Percentiles rank a stretch among this genome's conserved stretches.
These are phyloP conservation scores for Naja naja DNA, from an alignment of 2,113 vertebrate species.

Conservation along the genomic window DNA sequence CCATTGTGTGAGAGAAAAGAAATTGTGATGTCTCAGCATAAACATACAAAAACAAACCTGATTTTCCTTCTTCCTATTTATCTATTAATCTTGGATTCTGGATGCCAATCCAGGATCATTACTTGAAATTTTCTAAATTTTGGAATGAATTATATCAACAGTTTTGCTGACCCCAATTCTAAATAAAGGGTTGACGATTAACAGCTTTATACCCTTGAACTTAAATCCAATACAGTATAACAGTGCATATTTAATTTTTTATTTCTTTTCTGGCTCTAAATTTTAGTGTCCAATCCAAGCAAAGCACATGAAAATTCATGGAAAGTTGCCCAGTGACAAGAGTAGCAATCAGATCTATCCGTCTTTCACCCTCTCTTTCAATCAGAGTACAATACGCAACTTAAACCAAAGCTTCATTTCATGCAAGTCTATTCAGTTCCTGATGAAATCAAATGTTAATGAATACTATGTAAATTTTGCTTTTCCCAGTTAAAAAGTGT, in stretches of 20 bases:
- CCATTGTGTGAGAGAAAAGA: not conserved
- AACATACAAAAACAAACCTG: not conserved
- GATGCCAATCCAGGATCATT: not conserved
- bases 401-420: not conserved
- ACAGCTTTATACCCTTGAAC: not conserved
- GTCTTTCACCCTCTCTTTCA: slow-evolving; percentile 6
- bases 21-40: not conserved
- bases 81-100: slow-evolving; percentile 10
- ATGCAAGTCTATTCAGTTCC: slow-evolving; percentile 1
- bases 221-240: not conserved
- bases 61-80: not conserved
- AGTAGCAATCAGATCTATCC: slow-evolving; percentile 14
- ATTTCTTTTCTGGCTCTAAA: slow-evolving; percentile 8
- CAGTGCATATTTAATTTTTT: slow-evolving; percentile 2
- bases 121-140: not conserved
- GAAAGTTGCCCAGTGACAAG: not conserved
- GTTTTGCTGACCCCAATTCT: not conserved
- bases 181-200: not conserved
- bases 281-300: not conserved
- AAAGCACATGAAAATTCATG: slow-evolving; percentile 10
- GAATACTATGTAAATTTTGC: not conserved
- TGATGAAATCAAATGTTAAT: slow-evolving; percentile 25
- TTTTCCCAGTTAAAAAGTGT: not conserved
- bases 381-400: not conserved
- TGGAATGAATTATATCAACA: slow-evolving; percentile 10